These are phyloP conservation scores for Anolis carolinensis DNA, from an alignment of 2,113 vertebrate species.

Conservation along the genomic window DNA sequence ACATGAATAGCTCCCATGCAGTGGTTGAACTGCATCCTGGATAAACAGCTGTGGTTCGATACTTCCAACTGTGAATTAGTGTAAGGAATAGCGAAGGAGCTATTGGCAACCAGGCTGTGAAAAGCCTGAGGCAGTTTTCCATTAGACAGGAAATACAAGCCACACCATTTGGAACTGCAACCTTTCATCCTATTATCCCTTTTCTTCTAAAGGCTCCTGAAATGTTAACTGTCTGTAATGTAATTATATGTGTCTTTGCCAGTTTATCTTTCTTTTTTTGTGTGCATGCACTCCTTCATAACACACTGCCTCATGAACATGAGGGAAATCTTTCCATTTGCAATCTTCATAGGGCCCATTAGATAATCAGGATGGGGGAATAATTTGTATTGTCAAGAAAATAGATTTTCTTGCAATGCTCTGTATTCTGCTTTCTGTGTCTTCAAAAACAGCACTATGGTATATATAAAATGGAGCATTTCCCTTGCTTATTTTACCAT, in stretches of 20 bases:
- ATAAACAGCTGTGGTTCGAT: conserved; percentile 16
- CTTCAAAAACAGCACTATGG: conserved; percentile 25
- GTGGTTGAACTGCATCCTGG: conserved; percentile 19
- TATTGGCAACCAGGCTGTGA: background rate
- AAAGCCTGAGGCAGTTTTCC: conserved; percentile 23
- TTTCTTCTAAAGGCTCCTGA: conserved; percentile 20
- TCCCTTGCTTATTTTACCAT: conserved; percentile 12
- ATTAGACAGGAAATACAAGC: conserved; percentile 35
- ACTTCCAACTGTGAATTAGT: conserved; percentile 28
- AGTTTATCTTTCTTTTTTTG: conserved; percentile 36
- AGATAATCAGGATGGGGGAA: background rate
- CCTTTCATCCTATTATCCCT: conserved; percentile 18
- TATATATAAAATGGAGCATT: conserved; percentile 32
- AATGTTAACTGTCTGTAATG: background rate
- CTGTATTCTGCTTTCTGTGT: conserved; percentile 8
- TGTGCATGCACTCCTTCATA: background rate
- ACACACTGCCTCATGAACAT: conserved; percentile 24
- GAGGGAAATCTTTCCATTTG: background rate
- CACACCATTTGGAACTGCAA: background rate
- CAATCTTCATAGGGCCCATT: background rate
- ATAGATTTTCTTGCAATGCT: background rate
- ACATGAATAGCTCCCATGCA: conserved; percentile 17
- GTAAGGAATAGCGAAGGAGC: conserved; percentile 36
- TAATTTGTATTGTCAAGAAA: background rate
- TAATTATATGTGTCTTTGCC: conserved; percentile 31